These are phyloP conservation scores for Meiosimyza decipiens DNA, from an alignment of 2,888 invertebrate genomes.

Conservation along the genomic window DNA sequence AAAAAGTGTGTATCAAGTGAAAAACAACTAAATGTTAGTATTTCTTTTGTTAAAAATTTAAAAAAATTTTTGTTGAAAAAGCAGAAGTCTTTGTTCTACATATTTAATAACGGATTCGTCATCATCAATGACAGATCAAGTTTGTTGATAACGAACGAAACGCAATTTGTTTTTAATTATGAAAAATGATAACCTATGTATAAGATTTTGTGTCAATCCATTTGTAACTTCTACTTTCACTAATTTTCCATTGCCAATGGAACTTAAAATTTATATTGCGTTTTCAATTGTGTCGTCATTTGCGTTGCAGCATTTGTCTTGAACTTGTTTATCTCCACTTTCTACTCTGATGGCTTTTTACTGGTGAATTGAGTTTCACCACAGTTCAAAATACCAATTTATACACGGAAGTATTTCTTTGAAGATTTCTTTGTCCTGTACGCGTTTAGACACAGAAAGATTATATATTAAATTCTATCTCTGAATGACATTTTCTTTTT, in stretches of 20 bases:
- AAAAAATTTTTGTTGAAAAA: not conserved
- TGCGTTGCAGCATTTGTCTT: not conserved
- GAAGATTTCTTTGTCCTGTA: no score
- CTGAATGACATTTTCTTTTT: no score
- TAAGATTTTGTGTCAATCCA: not conserved
- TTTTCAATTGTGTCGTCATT: not conserved
- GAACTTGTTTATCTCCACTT: not conserved
- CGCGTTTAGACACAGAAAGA: no score
- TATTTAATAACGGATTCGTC: slow-evolving; percentile 2
- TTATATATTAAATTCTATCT: no score
- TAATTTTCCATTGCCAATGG: not conserved
- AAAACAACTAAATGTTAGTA: slow-evolving; percentile 17
- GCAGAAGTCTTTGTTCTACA: slow-evolving; percentile 4
- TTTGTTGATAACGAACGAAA: not conserved
- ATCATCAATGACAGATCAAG: not conserved
- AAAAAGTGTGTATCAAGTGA: slow-evolving; percentile 6
- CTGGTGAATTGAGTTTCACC: no score
- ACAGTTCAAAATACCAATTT: no score
- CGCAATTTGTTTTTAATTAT: not conserved
- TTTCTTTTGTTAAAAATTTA: not conserved
- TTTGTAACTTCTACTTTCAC: not conserved
- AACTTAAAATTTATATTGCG: not conserved
- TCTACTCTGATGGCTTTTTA: not conserved
- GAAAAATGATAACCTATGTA: not conserved
- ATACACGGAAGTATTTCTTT: no score